Evolutionary conservation across 2,113 vertebrate species (phyloP), one percentile per base, ranked within the genome.

Genomic region (Pterophyllum scalare): DNA sequence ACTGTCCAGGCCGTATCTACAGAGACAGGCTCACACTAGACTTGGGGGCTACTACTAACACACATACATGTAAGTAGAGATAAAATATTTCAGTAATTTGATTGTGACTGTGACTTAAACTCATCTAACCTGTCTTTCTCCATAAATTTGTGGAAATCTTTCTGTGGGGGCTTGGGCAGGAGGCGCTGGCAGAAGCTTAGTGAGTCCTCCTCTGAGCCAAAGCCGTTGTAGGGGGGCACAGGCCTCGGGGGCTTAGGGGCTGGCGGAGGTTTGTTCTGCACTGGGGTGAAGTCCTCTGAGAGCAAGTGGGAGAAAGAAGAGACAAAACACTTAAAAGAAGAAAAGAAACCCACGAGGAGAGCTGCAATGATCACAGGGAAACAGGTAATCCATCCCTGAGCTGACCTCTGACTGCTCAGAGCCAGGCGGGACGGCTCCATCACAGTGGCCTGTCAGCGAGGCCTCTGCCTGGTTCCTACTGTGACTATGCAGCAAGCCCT

Each of bases 131-230:
- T 97, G 96, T 98, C 97, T 91, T 97, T 97, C 90, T 96, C 89
- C 93, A 97, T 89, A 57, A 97, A 96, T 77, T 97, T 97, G 67
- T 22, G 94, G 76, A 97, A 95, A 85, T 97, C 95, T 85, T 94
- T 97, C 77, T 82, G 89, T 2, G 91, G 93, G 81, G 94, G 92
- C 75, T 96, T 96, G 81, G 88, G 94, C 81, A 96, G 26, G 58
- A 99, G 87, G 49, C 93, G 40, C 84, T 90, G 88, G 87, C 97
- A 99, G 77, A 95, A 97, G 74, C 92, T 90, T 6, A 98, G 94
- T 6, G 98, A 99, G 93, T 99, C 98, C 90, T 98, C 98, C 94
- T 99, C 98, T 6, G 97, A 97, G 80, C 98, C 97, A 94, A 98
- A 99, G 80, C 98, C 97, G 2, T 90, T 98, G 88, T 98, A 98